Base-by-base conservation (phyloP, 2,797 vertebrate genomes). In the Gymnocypris eckloni region DNA sequence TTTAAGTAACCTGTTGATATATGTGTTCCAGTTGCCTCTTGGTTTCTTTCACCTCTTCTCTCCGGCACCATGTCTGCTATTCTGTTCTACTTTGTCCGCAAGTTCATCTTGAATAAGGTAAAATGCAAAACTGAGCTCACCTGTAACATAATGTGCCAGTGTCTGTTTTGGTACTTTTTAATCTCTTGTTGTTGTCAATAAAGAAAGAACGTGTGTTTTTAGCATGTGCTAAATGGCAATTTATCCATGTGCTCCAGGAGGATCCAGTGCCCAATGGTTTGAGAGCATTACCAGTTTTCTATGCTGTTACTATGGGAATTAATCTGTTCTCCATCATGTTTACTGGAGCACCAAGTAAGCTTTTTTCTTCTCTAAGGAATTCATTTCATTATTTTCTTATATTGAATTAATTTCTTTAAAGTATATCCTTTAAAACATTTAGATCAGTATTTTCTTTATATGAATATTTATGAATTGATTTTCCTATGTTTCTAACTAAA, bases 251-350 rank as follows among this genome's bases (percentile, higher is more conserved):
- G 87, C 88, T 90, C 20, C 93, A 99, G 98, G 91, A 90, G 2
- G 96, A 99, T 91, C 97, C 98, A 0, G 95, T 98, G 77, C 97
- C 97, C 78, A 99, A 97, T 0, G 98, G 98, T 84, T 93, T 99
- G 86, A 94, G 94, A 92, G 97, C 97, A 67, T 91, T 99, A 86
- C 98, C 98, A 0, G 0, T 98, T 89, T 99, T 99, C 95, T 99
- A 99, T 20, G 98, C 95, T 78, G 94, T 97, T 89, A 98, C 97
- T 0, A 91, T 99, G 92, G 96, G 96, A 45, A 95, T 98, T 93
- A 99, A 99, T 92, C 93, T 98, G 56, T 99, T 99, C 93, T 99
- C 98, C 89, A 98, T 99, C 93, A 96, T 97, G 96, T 99, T 96
- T 83, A 97, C 96, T 0, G 98, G 98, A 79, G 96, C 97, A 0